Percentiles rank a stretch among this genome's conserved stretches.
Evolutionary conservation across 2,797 vertebrate species (phyloP).

Genomic region (Galaxias olidus): DNA sequence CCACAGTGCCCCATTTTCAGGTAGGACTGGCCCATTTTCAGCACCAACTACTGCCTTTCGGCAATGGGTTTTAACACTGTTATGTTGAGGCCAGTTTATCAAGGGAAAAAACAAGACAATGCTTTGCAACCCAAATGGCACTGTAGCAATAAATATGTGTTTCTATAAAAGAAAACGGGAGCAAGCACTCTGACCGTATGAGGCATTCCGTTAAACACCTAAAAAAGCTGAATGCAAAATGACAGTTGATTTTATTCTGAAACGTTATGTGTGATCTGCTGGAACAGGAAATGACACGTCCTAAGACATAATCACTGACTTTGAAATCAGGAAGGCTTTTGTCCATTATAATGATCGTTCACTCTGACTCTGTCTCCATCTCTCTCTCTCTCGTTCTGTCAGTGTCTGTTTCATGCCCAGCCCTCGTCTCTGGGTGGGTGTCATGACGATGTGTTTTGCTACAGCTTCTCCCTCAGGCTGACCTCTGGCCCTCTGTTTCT

Average conservation of each 20-base stretch:
- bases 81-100: constrained; percentile 27
- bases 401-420: constrained; percentile 22
- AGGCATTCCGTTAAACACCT: constrained; percentile 17
- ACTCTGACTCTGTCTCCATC: constrained; percentile 43
- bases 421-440: constrained; percentile 38
- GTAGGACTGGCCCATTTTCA: constrained; percentile 74
- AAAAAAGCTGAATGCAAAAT: constrained; percentile 17
- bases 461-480: constrained; percentile 32
- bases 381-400: constrained; percentile 31
- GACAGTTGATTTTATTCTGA: constrained; percentile 27
- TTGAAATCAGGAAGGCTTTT: constrained; percentile 25
- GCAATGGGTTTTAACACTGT: constrained; percentile 44
- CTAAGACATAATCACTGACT: background rate
- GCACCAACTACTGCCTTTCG: constrained; percentile 42
- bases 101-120: constrained; percentile 1
- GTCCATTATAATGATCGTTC: constrained; percentile 53
- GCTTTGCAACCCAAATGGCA: no score
- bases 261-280: constrained; percentile 32
- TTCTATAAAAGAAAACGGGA: background rate
- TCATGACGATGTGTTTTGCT: constrained; percentile 52
- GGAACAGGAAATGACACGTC: constrained; percentile 25
- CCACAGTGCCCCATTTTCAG: constrained; percentile 69
- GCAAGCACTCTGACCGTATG: background rate
- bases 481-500: constrained; percentile 57
- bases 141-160: background rate